These are phyloP conservation scores for Dorcus parallelipipedus DNA, from an alignment of 2,888 invertebrate species.

Conservation along the genomic window DNA sequence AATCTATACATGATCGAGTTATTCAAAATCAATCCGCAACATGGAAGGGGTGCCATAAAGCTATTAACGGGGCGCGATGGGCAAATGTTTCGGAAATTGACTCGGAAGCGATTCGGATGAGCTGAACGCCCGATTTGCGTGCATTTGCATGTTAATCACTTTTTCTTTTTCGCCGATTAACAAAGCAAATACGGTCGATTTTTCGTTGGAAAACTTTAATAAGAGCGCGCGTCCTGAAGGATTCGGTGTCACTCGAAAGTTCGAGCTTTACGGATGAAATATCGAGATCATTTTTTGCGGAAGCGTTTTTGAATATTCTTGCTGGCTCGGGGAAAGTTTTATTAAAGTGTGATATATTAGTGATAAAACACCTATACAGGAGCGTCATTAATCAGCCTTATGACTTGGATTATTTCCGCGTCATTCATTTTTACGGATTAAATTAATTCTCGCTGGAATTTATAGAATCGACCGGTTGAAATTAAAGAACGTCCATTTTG, in stretches of 20 bases:
- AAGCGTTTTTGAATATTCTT: constrained; percentile 9
- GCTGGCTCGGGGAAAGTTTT: constrained; percentile 6
- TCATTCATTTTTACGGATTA: too few relatives aligned
- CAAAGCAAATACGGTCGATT: too few relatives aligned
- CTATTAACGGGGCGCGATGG: constrained; percentile 34
- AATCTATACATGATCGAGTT: constrained; percentile 14
- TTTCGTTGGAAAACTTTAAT: too few relatives aligned
- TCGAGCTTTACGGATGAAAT: constrained; percentile 8
- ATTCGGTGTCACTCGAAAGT: constrained; percentile 1
- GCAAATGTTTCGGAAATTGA: constrained; percentile 44
- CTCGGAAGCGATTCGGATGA: constrained; percentile 41
- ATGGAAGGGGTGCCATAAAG: constrained; percentile 24
- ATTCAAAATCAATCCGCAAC: constrained; percentile 24
- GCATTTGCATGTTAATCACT: constrained; percentile 42
- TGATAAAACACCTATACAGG: too few relatives aligned
- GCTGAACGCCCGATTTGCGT: constrained; percentile 41
- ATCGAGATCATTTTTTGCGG: constrained; percentile 8
- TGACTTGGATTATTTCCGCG: too few relatives aligned
- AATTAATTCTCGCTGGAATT: too few relatives aligned
- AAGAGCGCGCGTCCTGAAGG: not conserved
- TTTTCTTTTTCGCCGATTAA: constrained; percentile 8
- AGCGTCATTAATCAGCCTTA: too few relatives aligned
- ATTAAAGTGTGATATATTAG: constrained; percentile 11
- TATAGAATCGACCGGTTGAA: too few relatives aligned
- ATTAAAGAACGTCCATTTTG: too few relatives aligned